These are phyloP conservation scores for Apeira syringaria DNA, from an alignment of 2,888 invertebrate species.

Conservation along the genomic window DNA sequence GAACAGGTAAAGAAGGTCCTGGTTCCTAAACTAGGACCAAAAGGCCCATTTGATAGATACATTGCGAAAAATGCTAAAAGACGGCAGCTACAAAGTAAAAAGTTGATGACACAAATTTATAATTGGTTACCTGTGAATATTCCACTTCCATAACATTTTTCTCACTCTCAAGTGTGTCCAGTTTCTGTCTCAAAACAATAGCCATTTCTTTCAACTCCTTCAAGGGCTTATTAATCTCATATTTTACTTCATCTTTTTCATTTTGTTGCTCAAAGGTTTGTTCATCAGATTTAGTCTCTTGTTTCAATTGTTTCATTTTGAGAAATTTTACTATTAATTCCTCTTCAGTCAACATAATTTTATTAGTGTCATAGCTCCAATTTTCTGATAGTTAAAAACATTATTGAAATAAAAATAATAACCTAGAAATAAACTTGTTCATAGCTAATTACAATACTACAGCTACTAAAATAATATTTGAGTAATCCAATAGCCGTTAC, in stretches of 20 bases:
- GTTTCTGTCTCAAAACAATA: slow-evolving; percentile 63
- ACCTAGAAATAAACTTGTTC: too few relatives aligned
- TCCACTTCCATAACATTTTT: slow-evolving; percentile 71
- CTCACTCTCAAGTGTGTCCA: slow-evolving; percentile 67
- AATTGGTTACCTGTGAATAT: slow-evolving; percentile 58
- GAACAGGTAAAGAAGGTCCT: too few relatives aligned
- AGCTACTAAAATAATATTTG: too few relatives aligned
- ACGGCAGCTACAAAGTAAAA: too few relatives aligned
- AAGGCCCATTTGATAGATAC: too few relatives aligned
- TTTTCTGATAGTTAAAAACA: slow-evolving; percentile 3
- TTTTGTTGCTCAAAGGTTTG: slow-evolving; percentile 21
- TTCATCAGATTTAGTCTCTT: slow-evolving; percentile 21
- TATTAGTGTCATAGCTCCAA: neutral
- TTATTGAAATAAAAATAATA: too few relatives aligned
- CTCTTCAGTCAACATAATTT: slow-evolving; percentile 30
- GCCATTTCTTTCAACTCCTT: slow-evolving; percentile 71
- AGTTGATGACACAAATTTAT: neutral
- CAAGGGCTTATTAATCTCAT: slow-evolving; percentile 51
- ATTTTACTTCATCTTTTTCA: slow-evolving; percentile 28
- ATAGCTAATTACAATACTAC: too few relatives aligned
- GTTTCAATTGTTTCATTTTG: slow-evolving; percentile 41
- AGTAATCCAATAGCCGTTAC: too few relatives aligned
- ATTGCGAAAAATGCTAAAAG: too few relatives aligned
- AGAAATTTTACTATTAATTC: slow-evolving; percentile 46
- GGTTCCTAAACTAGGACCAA: too few relatives aligned